Percentiles rank a stretch among this genome's conserved stretches.
These are phyloP conservation scores for Drosophila subpulchrella DNA, from an alignment of 1,140 invertebrate genomes.

Conservation along the genomic window DNA sequence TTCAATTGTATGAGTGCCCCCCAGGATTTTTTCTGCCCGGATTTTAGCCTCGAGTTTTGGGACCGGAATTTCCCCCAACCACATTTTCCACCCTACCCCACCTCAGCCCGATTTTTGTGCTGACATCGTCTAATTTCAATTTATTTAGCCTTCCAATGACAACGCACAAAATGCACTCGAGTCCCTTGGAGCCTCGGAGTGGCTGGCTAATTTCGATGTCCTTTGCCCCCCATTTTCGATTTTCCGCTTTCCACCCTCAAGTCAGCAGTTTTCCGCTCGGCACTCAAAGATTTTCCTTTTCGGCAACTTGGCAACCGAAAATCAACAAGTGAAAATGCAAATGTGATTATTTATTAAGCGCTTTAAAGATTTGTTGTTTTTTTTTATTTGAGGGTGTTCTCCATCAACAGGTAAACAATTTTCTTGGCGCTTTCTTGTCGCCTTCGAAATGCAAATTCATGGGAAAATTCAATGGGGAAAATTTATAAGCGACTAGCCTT, in stretches of 20 bases:
- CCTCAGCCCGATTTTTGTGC: conserved; percentile 54
- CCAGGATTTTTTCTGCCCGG: background rate
- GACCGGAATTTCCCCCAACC: background rate
- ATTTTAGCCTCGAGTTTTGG: background rate
- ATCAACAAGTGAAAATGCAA: conserved; percentile 83
- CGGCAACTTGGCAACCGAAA: conserved; percentile 40
- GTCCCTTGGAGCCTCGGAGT: conserved; percentile 12
- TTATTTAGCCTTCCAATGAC: conserved; percentile 77
- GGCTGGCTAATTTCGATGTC: conserved; percentile 65
- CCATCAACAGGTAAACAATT: conserved; percentile 52
- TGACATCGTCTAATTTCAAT: conserved; percentile 80
- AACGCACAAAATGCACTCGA: conserved; percentile 71
- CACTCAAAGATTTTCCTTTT: conserved; percentile 21
- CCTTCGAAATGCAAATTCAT: conserved; percentile 61
- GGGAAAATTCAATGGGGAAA: conserved; percentile 64
- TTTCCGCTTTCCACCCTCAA: background rate
- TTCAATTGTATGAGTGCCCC: conserved; percentile 7
- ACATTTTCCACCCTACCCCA: conserved; percentile 12
- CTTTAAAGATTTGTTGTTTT: conserved; percentile 65
- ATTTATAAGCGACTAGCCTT: conserved; percentile 59
- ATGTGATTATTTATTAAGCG: conserved; percentile 83
- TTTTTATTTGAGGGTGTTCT: conserved; percentile 10
- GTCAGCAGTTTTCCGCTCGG: conserved; percentile 48
- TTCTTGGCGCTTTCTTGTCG: conserved; percentile 24
- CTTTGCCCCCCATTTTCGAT: conserved; percentile 14